phyloP scores from a whole-genome alignment of 2,797 vertebrate genomes.

The Chelonia mydas region DNA sequence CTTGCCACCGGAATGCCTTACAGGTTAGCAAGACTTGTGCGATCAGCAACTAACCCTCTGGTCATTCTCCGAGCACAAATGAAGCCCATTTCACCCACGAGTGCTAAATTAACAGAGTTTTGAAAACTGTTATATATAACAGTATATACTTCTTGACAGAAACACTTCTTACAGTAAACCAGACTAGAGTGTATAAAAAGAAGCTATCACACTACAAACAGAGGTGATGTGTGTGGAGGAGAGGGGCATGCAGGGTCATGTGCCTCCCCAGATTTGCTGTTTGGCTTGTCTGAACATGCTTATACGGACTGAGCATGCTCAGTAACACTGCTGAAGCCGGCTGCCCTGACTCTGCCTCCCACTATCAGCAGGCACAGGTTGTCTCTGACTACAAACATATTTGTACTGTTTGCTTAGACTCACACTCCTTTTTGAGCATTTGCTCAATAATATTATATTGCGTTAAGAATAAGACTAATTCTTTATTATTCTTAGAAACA shows the following conservation, averaged over 20 bases:
- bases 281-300: no score
- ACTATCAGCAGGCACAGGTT: no score
- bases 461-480: not conserved
- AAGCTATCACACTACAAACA: no score
- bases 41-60: accelerated
- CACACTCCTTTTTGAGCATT: not conserved
- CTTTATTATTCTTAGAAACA: not conserved
- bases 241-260: no score
- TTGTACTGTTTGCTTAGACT: accelerated
- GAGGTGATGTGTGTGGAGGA: no score
- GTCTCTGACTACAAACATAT: not conserved
- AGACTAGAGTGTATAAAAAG: no score
- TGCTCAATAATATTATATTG: accelerated
- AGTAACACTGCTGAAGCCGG: no score
- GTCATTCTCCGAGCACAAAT: accelerated
- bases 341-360: no score
- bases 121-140: not conserved
- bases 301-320: no score
- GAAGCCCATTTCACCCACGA: not conserved
- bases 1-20: not conserved
- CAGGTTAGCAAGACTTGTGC: not conserved
- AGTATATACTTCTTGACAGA: no score
- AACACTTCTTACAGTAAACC: no score
- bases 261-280: no score
- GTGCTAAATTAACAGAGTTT: accelerated